A percentile compares a stretch with the other conserved stretches of the same genome.
phyloP scores from a whole-genome alignment of 2,113 vertebrate species.

The Lepisosteus oculatus region DNA sequence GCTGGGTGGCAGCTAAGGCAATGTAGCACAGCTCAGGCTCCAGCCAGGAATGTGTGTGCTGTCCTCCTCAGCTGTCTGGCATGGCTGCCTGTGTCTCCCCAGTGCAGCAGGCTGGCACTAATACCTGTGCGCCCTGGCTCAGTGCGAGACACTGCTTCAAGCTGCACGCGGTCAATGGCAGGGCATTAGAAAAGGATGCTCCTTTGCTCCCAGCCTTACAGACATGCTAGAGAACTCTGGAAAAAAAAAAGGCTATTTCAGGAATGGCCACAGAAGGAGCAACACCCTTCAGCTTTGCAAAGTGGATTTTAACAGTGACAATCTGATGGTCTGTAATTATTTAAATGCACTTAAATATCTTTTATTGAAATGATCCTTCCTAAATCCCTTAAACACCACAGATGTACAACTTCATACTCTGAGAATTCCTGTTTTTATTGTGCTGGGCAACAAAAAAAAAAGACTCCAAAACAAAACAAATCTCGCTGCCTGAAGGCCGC shows the following conservation, averaged over 20 bases:
- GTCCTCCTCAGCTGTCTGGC: neutral
- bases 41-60: neutral
- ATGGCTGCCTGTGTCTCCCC: neutral
- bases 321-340: no score
- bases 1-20: neutral
- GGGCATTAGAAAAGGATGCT: neutral
- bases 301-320: no score
- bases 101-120: slow-evolving; percentile 5
- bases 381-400: no score
- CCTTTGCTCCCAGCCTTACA: neutral
- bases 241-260: neutral
- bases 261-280: neutral
- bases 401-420: no score
- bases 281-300: no score
- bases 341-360: neutral
- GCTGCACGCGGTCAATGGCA: neutral
- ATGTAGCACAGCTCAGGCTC: neutral
- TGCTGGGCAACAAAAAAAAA: no score
- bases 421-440: no score
- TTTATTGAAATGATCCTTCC: neutral
- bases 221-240: neutral
- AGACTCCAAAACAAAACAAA: no score
- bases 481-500: no score
- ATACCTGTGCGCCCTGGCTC: neutral
- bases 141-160: neutral